These are phyloP conservation scores for Glossophaga mutica DNA, from an alignment of 2,797 vertebrate species.

Conservation along the genomic window DNA sequence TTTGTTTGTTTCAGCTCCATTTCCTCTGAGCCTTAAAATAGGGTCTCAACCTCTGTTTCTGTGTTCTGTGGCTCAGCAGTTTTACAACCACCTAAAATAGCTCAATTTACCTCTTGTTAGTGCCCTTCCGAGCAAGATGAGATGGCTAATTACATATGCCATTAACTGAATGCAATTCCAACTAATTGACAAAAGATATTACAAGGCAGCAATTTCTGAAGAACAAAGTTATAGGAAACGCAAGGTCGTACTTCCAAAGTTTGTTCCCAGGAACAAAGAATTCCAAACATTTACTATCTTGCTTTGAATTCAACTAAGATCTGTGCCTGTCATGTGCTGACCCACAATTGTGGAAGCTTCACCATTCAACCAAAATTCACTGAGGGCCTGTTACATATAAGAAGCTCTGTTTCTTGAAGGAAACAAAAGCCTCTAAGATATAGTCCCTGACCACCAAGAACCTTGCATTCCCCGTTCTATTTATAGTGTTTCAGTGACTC, in stretches of 20 bases:
- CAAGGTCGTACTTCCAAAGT: slow-evolving; percentile 43
- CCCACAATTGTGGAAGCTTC: not conserved
- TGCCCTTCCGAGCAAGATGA: slow-evolving; percentile 62
- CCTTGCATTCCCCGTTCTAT: not conserved
- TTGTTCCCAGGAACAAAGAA: slow-evolving; percentile 32
- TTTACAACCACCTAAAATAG: slow-evolving; percentile 61
- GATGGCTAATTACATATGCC: slow-evolving; percentile 72
- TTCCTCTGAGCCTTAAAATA: slow-evolving; percentile 56
- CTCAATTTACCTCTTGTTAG: slow-evolving; percentile 75
- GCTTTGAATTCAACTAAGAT: not conserved
- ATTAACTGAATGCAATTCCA: slow-evolving; percentile 67
- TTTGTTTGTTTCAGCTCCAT: slow-evolving; percentile 49
- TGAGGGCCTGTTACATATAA: not conserved
- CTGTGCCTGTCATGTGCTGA: not conserved
- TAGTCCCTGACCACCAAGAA: not conserved
- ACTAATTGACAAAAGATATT: slow-evolving; percentile 67
- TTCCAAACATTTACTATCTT: not conserved
- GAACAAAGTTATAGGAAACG: slow-evolving; percentile 56
- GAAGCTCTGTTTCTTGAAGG: not conserved
- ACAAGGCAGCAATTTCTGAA: slow-evolving; percentile 52
- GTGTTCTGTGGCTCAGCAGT: slow-evolving; percentile 63
- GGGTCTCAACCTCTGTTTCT: slow-evolving; percentile 53
- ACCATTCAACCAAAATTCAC: not conserved
- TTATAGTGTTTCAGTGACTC: not conserved
- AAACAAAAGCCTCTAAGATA: not conserved